phyloP scores from a whole-genome alignment of 2,113 vertebrate species.

The Colistium nudipinnis region DNA sequence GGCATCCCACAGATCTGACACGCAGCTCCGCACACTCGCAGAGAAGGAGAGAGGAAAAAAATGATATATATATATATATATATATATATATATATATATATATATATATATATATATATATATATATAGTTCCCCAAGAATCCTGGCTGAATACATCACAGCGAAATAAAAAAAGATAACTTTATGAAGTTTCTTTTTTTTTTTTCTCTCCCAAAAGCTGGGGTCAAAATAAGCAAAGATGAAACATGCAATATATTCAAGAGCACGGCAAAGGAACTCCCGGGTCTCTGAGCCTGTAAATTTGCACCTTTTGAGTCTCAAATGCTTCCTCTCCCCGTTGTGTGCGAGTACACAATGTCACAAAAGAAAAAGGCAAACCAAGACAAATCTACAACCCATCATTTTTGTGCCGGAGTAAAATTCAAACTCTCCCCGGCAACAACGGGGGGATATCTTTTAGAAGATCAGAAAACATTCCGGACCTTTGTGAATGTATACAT shows the following conservation, averaged over 20 bases:
- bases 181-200: conserved; percentile 65
- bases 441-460: conserved; percentile 24
- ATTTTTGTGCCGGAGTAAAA: conserved; percentile 20
- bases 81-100: too few relatives aligned
- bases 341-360: conserved; percentile 1
- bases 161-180: conserved; percentile 73
- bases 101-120: too few relatives aligned
- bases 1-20: conserved; percentile 83
- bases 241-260: conserved; percentile 18
- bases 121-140: conserved; percentile 74
- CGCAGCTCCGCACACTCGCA: conserved; percentile 63
- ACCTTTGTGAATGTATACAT: conserved; percentile 59
- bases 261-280: conserved; percentile 1
- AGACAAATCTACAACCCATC: conserved; percentile 9
- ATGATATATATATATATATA: too few relatives aligned
- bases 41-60: conserved; percentile 56
- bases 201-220: conserved; percentile 42
- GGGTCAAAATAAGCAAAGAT: conserved; percentile 64
- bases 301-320: conserved; percentile 27
- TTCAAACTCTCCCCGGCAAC: conserved; percentile 2
- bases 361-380: conserved; percentile 20
- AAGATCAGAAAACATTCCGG: conserved; percentile 52
- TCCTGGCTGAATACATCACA: conserved; percentile 77
- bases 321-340: conserved; percentile 17
- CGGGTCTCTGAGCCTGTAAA: conserved; percentile 18